These are phyloP conservation scores for Leptodactylus fuscus DNA, from an alignment of 2,113 vertebrate genomes.

Conservation along the genomic window DNA sequence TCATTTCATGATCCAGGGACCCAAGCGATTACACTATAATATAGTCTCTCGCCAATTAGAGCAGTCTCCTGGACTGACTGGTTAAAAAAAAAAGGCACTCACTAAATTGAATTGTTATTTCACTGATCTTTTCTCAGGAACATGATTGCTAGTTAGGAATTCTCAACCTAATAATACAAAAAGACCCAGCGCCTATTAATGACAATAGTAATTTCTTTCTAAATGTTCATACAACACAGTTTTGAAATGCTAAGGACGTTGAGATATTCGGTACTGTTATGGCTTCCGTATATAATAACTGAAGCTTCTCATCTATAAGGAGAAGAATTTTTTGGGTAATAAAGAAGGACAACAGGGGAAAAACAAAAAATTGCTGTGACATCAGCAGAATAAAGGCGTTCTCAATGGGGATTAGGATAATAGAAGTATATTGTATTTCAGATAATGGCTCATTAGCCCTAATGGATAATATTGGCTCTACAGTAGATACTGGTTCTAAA, in stretches of 20 bases:
- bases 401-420: background rate
- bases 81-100: background rate
- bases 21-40: slow-evolving; percentile 11
- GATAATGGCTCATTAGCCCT: background rate
- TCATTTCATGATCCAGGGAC: slow-evolving; percentile 37
- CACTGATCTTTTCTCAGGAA: background rate
- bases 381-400: background rate
- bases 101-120: background rate
- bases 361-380: background rate
- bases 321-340: background rate
- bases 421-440: background rate
- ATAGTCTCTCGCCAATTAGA: slow-evolving; percentile 26
- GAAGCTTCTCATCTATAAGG: background rate
- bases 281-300: background rate
- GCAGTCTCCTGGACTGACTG: background rate
- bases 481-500: too few species aligned
- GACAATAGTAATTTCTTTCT: background rate
- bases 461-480: background rate
- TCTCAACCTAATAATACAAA: background rate
- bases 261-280: background rate
- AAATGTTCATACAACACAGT: background rate
- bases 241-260: background rate
- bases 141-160: background rate
- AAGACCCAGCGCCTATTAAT: background rate
- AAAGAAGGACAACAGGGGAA: background rate